Evolutionary conservation across 2,797 vertebrate species (phyloP), one percentile per base, ranked within the genome.

Genomic region (Gambelia wislizenii): DNA sequence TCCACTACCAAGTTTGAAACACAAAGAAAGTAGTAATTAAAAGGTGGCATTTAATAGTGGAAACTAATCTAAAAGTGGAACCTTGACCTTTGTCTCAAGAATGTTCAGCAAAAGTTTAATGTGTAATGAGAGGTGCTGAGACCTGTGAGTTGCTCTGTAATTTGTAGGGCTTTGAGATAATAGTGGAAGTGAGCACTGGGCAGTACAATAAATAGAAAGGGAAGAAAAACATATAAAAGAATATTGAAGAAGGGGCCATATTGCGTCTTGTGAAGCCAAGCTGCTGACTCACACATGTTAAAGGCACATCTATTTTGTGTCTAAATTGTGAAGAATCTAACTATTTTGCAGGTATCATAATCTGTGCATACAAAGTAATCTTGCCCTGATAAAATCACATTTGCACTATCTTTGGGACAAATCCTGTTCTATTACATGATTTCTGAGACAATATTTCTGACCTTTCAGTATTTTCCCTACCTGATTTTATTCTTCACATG

Each of bases 171-270:
- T 42, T 87, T 54, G 44, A 92, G 39, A 74, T 74, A 22, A 56
- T 54, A 36, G 14, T 7, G 5, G 61, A 89, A 4, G 27, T 78
- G 36, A 84, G 18, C 36, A 85, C 56, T n/a, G 33, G 61, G 4
- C 10, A 52, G 13, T 36, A 42, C 12, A 81, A 39, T 52, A 64
- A 64, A n/a, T 39, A 39, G 33, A 72, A 5, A 39, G 92, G 70
- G 33, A n/a, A 69, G 74, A 75, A 91, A 49, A 84, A 91, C 86
- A 88, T 89, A 49, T 82, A 89, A 36, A 27, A 77, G 75, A 88
- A 92, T 89, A 56, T 67, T 88, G 20, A 85, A 49, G 84, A 61
- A 84, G 86, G 74, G 80, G 49, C 87, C 83, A 84, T 80, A 76
- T 79, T 64, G 87, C 61, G 83, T 59, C 84, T 69, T 88, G 81